Evolutionary conservation across 2,113 vertebrate species (phyloP).

Genomic region (Pterocles orientalis): DNA sequence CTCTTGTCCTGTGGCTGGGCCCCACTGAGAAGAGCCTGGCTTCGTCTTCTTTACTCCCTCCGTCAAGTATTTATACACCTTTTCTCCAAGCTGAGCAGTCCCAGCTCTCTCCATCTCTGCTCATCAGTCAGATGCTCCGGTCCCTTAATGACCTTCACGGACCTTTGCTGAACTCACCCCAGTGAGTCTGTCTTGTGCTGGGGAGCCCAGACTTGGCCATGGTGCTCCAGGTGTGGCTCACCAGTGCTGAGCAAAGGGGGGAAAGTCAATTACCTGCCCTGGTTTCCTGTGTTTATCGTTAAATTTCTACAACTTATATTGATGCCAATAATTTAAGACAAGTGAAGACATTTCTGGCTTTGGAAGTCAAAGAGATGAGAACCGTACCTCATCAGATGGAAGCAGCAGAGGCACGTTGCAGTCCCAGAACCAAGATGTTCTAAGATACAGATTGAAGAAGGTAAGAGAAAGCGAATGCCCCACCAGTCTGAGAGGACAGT

Average conservation of each 20-base stretch:
- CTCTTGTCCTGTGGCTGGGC: too few relatives aligned
- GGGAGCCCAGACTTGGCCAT: neutral
- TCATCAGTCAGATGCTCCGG: neutral
- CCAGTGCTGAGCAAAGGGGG: neutral
- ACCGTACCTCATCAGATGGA: neutral
- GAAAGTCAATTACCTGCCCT: neutral
- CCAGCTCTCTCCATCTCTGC: neutral
- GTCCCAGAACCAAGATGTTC: neutral
- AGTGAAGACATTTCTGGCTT: neutral
- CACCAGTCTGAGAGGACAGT: neutral
- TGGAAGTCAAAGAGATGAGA: neutral
- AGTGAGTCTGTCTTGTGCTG: neutral
- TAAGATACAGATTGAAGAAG: neutral
- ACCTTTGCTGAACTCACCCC: neutral
- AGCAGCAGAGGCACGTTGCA: neutral
- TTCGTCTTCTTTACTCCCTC: neutral
- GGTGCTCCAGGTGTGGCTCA: neutral
- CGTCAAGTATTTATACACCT: neutral
- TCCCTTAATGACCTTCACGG: neutral
- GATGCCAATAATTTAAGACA: neutral
- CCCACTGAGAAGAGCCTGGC: too few relatives aligned
- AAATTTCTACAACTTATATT: neutral
- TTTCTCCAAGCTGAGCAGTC: neutral
- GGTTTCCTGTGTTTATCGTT: neutral
- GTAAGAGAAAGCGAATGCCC: neutral